Evolutionary conservation across 2,888 invertebrate species (phyloP).

Genomic region (Drosophila prostipennis): DNA sequence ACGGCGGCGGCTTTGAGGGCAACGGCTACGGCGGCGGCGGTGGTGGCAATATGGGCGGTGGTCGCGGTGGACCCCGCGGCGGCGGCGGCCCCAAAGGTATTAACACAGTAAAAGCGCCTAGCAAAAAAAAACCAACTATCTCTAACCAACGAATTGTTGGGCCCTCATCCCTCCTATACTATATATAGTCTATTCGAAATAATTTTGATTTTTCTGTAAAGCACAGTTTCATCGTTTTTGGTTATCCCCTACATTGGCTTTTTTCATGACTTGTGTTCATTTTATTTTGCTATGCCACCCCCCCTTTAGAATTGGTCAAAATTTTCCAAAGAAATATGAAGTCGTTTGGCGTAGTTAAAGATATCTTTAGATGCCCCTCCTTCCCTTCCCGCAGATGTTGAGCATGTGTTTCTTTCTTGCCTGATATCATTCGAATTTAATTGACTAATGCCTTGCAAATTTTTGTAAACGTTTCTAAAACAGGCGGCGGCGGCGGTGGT

Average conservation of each 20-base stretch:
- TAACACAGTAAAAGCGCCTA: constrained; percentile 32
- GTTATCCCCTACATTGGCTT: constrained; percentile 24
- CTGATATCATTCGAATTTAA: neutral
- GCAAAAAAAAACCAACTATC: neutral
- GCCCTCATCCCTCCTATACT: constrained; percentile 29
- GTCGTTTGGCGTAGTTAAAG: constrained; percentile 64
- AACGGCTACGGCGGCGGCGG: constrained; percentile 93
- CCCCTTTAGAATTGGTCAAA: constrained; percentile 71
- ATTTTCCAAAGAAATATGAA: constrained; percentile 56
- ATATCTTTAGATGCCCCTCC: constrained; percentile 29
- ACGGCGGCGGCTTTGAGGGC: constrained; percentile 89
- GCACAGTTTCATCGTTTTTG: constrained; percentile 33
- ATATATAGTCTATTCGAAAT: constrained; percentile 24
- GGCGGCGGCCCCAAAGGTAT: constrained; percentile 94
- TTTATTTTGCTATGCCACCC: constrained; percentile 48
- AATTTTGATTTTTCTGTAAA: constrained; percentile 41
- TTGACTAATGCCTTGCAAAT: constrained; percentile 5
- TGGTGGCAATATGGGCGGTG: constrained; percentile 89
- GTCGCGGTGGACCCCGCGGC: constrained; percentile 91
- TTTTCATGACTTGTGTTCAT: constrained; percentile 28
- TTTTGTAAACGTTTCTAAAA: constrained; percentile 24
- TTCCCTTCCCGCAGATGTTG: constrained; percentile 22
- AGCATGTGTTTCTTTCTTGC: constrained; percentile 27
- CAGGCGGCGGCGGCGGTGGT: constrained; percentile 56
- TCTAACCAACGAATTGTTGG: constrained; percentile 27